Base-by-base conservation (phyloP, 2,888 invertebrate genomes). In the Caenorhabditis sp. region DNA sequence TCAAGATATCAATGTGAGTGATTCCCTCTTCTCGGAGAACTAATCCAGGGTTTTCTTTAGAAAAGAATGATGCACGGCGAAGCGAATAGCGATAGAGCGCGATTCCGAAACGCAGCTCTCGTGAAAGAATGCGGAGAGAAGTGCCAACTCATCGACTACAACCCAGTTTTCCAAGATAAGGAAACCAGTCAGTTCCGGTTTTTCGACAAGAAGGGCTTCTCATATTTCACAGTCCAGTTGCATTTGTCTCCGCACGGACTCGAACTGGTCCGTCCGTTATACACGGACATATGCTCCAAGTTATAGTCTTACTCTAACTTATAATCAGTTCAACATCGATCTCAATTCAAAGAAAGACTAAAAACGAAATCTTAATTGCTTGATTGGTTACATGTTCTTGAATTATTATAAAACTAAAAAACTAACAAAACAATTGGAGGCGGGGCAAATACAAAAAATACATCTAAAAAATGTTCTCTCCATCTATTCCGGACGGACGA, bases 171-270 rank as follows among this genome's bases (percentile, higher is more conserved):
- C 50, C 58, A 40, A 26, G 37, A 69, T 9, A 64, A 62, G 2
- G n/a, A 32, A 6, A 56, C 70, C 3, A 18, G 40, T 15, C 56
- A 50, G 2, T 70, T 69, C 26, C 62, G 50, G 20, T 64, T 44
- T 50, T 78, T 64, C 32, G 78, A 78, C 28, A 22, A 64, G n/a
- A 62, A 64, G 0, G 78, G 78, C 6, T 55, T 78, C 22, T 51
- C 58, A 1, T 78, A 78, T n/a, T 64, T 50, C 32, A 62, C 69
- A 0, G n/a, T 53, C 4, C 11, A 15, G 15, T 24, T 28, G 5
- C 78, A 78, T 64, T 37, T 78, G 11, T 64, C 69, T 5, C 62
- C 78, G 3, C 64, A 78, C 28, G 79, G 71, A 40, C 22, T 80
- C 0, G 67, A 71, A 35, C 37, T 53, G 9, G 47, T 80, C 15